Base-by-base conservation (phyloP, 2,113 vertebrate species). In the Mus pahari region DNA sequence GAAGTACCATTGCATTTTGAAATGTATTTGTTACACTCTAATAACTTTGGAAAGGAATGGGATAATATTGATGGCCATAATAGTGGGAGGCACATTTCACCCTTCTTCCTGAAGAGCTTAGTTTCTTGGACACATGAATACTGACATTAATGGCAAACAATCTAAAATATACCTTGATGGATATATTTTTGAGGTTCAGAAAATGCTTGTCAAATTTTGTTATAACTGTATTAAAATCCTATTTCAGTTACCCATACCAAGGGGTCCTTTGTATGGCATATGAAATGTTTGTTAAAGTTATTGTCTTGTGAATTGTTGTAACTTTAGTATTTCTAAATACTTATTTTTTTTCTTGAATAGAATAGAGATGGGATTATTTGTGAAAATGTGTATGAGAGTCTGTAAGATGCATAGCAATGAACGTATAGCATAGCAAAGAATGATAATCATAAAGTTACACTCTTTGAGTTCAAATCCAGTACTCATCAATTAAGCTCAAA, bases 31-130 rank as follows among this genome's bases (percentile, higher is more conserved):
- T 77, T 91, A 62, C 36, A 28, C 45, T 89, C 53, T 48, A 68
- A 90, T 77, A 83, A 68, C 22, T 94, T 91, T 78, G 79, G 94
- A 95, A 91, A 82, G 50, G 94, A 97, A 62, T 26, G 7, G 62
- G 90, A 91, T 92, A 94, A 95, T 39, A 91, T 53, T 83, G 39
- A 55, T 92, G 81, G 78, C 22, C 50, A 91, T 11, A 24, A 75
- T 73, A 50, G 22, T 36, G 64, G 17, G 89, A 68, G 64, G 2
- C 45, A 88, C 58, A 36, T 95, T 92, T 42, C 71, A 55, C 84
- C 45, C 92, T 45, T 86, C 45, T 81, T 78, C 70, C 50, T 78
- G 50, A 94, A 50, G 86, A 96, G 89, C 78, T 42, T 87, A 20
- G 31, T 83, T 3, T 12, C 62, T 92, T 94, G 53, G 77, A 71